Evolutionary conservation across 2,797 vertebrate genomes (phyloP).

Genomic region (Intellagama lesueurii): DNA sequence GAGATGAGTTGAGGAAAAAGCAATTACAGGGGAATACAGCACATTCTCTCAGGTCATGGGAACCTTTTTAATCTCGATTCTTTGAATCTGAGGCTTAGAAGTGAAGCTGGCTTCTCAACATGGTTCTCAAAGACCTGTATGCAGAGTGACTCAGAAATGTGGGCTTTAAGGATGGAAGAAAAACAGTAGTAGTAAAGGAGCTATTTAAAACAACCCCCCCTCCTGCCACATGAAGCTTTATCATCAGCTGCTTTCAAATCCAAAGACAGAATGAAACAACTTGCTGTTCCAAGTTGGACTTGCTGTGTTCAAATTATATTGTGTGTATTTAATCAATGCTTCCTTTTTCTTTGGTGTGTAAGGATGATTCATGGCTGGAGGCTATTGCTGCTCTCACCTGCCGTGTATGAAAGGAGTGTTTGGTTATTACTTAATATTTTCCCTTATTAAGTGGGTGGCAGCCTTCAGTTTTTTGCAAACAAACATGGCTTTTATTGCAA

Average conservation of each 20-base stretch:
- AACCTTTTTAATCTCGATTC: conserved; percentile 37
- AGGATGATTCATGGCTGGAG: conserved; percentile 17
- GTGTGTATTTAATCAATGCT: conserved; percentile 43
- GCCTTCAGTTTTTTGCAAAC: conserved; percentile 46
- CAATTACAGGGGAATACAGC: conserved; percentile 40
- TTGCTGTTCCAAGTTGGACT: conserved; percentile 34
- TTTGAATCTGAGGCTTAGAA: conserved; percentile 52
- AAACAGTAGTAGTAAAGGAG: conserved; percentile 7
- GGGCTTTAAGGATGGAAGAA: conserved; percentile 22
- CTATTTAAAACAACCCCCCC: conserved; percentile 44
- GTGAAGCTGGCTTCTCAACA: conserved; percentile 30
- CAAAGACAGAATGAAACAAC: conserved; percentile 40
- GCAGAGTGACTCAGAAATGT: conserved; percentile 17
- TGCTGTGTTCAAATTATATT: conserved; percentile 41
- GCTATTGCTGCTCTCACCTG: not conserved
- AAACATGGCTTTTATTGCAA: conserved; percentile 20
- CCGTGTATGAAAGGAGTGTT: not conserved
- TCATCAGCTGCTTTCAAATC: conserved; percentile 41
- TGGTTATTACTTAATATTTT: conserved; percentile 26
- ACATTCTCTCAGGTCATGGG: not conserved
- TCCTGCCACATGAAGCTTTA: conserved; percentile 50
- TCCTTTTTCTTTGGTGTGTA: not conserved
- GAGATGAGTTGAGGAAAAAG: conserved; percentile 22
- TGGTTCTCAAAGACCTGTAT: conserved; percentile 24
- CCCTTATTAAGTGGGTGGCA: conserved; percentile 18